phyloP scores from a whole-genome alignment of 1,140 invertebrate species.

The Spodoptera frugiperda region DNA sequence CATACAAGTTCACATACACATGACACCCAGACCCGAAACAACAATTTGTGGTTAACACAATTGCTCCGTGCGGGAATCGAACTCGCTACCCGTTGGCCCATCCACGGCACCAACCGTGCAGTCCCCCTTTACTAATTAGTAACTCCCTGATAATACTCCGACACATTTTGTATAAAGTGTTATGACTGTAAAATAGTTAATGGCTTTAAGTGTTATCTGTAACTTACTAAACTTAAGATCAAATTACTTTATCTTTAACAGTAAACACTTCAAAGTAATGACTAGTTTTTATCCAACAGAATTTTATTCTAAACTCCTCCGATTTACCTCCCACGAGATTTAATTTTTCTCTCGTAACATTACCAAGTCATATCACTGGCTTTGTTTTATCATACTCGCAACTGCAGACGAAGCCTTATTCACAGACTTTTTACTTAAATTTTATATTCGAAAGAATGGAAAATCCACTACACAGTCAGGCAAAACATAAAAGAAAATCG shows the following conservation, averaged over 20 bases:
- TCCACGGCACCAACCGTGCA: too few species aligned
- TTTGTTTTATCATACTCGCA: slow-evolving; percentile 37
- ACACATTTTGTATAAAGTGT: not conserved
- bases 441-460: slow-evolving; percentile 1
- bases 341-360: slow-evolving; percentile 34
- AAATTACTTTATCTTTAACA: slow-evolving; percentile 13
- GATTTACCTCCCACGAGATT: slow-evolving; percentile 26
- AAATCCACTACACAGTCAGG: slow-evolving; percentile 5
- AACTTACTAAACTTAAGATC: not conserved
- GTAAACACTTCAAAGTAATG: slow-evolving; percentile 19
- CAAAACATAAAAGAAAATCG: not conserved
- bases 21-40: too few species aligned
- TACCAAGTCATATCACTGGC: slow-evolving; percentile 37
- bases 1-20: too few species aligned
- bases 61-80: too few species aligned
- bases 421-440: slow-evolving; percentile 21
- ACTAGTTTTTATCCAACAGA: slow-evolving; percentile 10
- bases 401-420: slow-evolving; percentile 27
- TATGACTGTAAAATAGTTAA: not conserved
- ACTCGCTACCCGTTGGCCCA: too few species aligned
- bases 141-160: too few species aligned
- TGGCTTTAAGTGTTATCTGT: not conserved
- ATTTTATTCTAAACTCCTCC: slow-evolving; percentile 22
- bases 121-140: too few species aligned
- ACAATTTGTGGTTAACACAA: too few species aligned